These are phyloP conservation scores for Pangasius mekongensis DNA, from an alignment of 2,797 vertebrate genomes.

Conservation along the genomic window DNA sequence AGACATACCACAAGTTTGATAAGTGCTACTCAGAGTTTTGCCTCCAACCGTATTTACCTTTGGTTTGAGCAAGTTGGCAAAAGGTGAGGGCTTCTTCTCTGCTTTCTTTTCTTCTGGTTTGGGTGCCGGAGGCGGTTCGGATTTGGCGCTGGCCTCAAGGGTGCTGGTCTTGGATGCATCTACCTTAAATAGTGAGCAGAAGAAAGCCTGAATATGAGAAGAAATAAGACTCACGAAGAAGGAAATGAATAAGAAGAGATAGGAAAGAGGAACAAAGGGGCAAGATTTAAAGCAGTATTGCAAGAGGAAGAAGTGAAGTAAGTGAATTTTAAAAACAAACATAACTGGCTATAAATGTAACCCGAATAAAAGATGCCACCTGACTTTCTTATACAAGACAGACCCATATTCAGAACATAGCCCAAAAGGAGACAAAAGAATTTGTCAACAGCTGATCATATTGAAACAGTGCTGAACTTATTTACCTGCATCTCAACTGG, in stretches of 20 bases:
- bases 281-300: conserved; percentile 2
- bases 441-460: conserved; percentile 16
- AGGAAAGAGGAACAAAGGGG: conserved; percentile 23
- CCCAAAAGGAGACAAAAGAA: conserved; percentile 35
- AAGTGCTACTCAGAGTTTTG: background rate
- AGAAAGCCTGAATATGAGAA: conserved; percentile 17
- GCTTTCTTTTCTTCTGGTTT: conserved; percentile 77
- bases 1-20: background rate
- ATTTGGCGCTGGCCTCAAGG: conserved; percentile 73
- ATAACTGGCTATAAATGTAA: conserved; percentile 1
- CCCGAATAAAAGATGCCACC: background rate
- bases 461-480: conserved; percentile 38
- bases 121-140: conserved; percentile 66
- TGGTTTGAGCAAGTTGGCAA: conserved; percentile 85
- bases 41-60: conserved; percentile 81
- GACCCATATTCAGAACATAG: conserved; percentile 60
- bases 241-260: background rate
- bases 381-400: conserved; percentile 31
- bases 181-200: conserved; percentile 63
- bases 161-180: conserved; percentile 76
- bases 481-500: conserved; percentile 70
- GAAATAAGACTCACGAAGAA: conserved; percentile 37
- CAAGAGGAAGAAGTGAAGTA: conserved; percentile 1
- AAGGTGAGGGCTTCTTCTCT: conserved; percentile 65
- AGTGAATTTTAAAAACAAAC: background rate